Conservation (phyloP, 2,888 invertebrate species). For the Muschampia plurimacula region DNA sequence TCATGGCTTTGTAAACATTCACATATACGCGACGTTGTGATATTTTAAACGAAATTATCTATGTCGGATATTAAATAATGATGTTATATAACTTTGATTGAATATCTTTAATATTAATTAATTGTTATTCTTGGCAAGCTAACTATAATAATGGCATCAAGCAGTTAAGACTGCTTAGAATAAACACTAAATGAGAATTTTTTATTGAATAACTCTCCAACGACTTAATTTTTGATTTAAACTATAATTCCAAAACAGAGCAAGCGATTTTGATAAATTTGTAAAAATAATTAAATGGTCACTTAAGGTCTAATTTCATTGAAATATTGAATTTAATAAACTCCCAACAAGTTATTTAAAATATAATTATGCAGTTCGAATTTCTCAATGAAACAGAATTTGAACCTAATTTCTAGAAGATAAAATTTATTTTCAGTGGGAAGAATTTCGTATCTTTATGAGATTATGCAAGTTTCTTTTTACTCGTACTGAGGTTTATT, state of each 20-base stretch:
- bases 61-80: not conserved
- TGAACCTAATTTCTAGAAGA: not conserved
- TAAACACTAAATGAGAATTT: slow-evolving; percentile 50
- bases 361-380: not conserved
- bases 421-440: slow-evolving; percentile 1
- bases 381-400: not conserved
- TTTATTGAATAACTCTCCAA: slow-evolving; percentile 40
- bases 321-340: not conserved
- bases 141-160: slow-evolving; percentile 51
- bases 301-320: not conserved
- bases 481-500: not conserved
- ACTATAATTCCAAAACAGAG: slow-evolving; percentile 7
- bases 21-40: not conserved
- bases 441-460: slow-evolving; percentile 15
- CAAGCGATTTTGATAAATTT: not conserved
- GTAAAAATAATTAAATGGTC: not conserved
- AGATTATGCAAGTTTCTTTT: slow-evolving; percentile 23
- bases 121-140: slow-evolving; percentile 53
- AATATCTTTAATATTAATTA: slow-evolving; percentile 7
- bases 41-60: not conserved
- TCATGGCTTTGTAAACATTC: not conserved
- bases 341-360: not conserved
- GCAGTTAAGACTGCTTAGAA: slow-evolving; percentile 41
- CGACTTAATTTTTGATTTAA: slow-evolving; percentile 46
- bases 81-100: not conserved